Evolutionary conservation across 2,888 invertebrate genomes (phyloP), one percentile per base, ranked within the genome.

Genomic region (Apeira syringaria): DNA sequence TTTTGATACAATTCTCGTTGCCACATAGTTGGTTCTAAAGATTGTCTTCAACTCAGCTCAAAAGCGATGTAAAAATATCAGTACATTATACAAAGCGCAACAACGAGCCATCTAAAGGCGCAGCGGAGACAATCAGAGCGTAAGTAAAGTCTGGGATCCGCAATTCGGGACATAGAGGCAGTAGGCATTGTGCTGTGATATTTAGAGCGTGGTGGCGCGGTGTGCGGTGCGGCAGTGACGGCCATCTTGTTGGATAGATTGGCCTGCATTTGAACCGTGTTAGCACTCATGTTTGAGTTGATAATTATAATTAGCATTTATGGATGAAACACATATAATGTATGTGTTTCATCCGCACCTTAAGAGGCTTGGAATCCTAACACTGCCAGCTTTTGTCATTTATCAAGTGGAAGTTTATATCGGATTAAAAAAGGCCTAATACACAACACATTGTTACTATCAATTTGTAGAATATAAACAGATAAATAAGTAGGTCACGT

Each of bases 101-200:
- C 47, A 49, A 45, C 33, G 35, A 50, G 48, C 49, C 44, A 54
- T 51, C 54, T 50, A 37, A 48, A 50, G 24, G 24, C 32, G 28
- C 38, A 41, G 35, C 13, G 26, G 15, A 13, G 33, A 40, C 46
- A 56, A 56, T 47, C 57, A 53, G 57, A 48, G 59, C 59, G 52
- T 50, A 42, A 52, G 50, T 33, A 37, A 33, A 41, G 33, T 25
- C 33, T 25, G 44, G 30, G 38, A 24, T 29, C 38, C 26, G 46
- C 46, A 44, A 52, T 52, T 52, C 35, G 47, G 48, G 31, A 13
- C 47, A 44, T 30, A 20, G 33, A 26, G 25, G 24, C 10, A 9
- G 36, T 22, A 34, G 38, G 17, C 43, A 43, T 36, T 43, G 43
- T 43, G 33, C 30, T 22, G 35, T 7, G 30, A 27, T 28, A 28